Conservation (phyloP, 2,113 vertebrate species). For the Thunnus thynnus region DNA sequence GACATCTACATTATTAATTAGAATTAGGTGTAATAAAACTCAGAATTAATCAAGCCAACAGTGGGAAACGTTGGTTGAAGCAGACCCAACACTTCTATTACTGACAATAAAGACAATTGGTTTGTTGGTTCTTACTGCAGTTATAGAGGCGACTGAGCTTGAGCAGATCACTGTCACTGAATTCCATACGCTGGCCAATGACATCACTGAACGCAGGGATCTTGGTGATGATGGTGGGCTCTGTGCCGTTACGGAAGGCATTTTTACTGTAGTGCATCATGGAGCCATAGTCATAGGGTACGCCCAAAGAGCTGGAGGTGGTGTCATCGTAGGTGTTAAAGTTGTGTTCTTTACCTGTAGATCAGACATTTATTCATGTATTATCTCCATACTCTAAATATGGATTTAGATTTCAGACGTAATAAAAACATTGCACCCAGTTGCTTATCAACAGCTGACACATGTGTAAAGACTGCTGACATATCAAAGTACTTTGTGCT, state of each 20-base stretch:
- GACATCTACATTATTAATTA: background rate
- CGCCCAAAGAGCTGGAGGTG: constrained; percentile 85
- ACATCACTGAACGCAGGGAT: constrained; percentile 90
- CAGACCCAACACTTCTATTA: background rate
- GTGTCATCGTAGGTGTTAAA: constrained; percentile 88
- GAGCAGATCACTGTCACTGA: constrained; percentile 91
- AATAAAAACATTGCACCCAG: no score
- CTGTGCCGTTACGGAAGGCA: constrained; percentile 85
- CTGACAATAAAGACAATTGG: background rate
- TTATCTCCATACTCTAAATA: background rate
- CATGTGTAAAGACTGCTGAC: background rate
- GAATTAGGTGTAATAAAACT: background rate
- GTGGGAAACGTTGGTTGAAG: background rate
- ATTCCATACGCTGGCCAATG: constrained; percentile 95
- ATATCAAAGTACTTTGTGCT: constrained; percentile 4
- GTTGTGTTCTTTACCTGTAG: constrained; percentile 83
- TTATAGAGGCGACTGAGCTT: constrained; percentile 92
- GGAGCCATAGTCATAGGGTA: constrained; percentile 94
- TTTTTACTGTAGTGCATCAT: constrained; percentile 95
- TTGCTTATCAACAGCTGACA: background rate
- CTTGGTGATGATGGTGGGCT: constrained; percentile 93
- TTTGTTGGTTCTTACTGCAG: constrained; percentile 86
- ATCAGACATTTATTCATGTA: background rate
- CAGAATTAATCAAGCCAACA: background rate
- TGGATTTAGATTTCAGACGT: background rate